These are phyloP conservation scores for Poeciliopsis prolifica DNA, from an alignment of 2,113 vertebrate genomes.

Conservation along the genomic window DNA sequence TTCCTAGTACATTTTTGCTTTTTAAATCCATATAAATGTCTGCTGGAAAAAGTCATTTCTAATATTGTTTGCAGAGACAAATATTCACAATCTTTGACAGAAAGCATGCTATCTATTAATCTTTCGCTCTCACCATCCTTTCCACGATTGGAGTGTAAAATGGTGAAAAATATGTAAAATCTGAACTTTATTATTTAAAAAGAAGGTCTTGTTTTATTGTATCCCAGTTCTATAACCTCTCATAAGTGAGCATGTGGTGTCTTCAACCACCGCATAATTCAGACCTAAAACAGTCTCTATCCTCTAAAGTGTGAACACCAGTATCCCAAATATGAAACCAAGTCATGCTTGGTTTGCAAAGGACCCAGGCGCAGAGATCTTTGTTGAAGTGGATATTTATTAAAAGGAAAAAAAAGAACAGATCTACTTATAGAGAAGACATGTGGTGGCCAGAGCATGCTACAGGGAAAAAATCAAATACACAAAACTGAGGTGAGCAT, in stretches of 20 bases:
- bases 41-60: neutral
- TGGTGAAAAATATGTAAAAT: too few species aligned
- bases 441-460: too few species aligned
- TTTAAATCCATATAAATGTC: neutral
- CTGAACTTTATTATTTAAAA: too few species aligned
- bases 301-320: neutral
- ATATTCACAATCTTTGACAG: neutral
- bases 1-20: neutral
- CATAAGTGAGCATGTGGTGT: neutral
- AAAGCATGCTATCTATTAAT: neutral
- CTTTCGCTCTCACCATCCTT: neutral
- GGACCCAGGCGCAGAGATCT: too few species aligned
- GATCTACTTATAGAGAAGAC: too few species aligned
- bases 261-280: neutral
- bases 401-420: too few species aligned
- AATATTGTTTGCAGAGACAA: neutral
- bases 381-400: too few species aligned
- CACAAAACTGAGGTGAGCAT: too few species aligned
- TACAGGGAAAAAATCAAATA: too few species aligned
- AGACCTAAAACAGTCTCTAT: neutral
- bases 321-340: neutral
- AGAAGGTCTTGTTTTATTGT: too few species aligned
- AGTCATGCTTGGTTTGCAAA: too few species aligned
- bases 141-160: neutral
- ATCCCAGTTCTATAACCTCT: too few species aligned